phyloP scores from a whole-genome alignment of 2,797 vertebrate genomes.

The Calcarius lapponicus region DNA sequence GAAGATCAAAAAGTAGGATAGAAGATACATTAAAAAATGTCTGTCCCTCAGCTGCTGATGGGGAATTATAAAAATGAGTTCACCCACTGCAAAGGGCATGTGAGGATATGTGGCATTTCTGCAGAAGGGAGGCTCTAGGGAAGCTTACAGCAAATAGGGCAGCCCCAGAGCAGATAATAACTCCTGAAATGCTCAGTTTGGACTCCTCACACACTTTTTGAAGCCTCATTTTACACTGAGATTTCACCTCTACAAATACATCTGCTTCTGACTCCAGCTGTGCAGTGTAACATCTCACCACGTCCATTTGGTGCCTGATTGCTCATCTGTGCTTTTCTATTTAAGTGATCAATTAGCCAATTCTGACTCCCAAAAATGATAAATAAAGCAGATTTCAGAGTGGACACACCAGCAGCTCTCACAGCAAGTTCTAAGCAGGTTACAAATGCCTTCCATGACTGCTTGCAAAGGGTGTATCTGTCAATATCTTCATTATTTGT shows the following conservation, averaged over 20 bases:
- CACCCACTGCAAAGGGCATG: background rate
- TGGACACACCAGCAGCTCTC: background rate
- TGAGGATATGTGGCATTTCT: slow-evolving; percentile 12
- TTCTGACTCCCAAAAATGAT: background rate
- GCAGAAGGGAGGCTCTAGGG: background rate
- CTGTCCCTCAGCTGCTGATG: slow-evolving; percentile 9
- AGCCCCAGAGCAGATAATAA: background rate
- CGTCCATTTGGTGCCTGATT: background rate
- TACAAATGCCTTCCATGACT: background rate
- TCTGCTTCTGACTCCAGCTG: background rate
- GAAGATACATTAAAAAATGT: background rate
- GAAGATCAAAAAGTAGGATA: slow-evolving; percentile 37
- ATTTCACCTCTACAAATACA: background rate
- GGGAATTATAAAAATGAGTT: slow-evolving; percentile 1
- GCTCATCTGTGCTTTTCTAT: background rate
- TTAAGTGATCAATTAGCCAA: background rate
- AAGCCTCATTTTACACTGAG: background rate
- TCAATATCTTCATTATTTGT: background rate
- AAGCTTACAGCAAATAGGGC: slow-evolving; percentile 13
- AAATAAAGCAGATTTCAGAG: background rate
- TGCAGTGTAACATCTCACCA: background rate
- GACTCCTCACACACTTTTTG: background rate
- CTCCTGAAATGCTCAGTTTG: background rate
- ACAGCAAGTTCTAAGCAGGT: background rate
- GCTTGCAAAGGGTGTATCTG: background rate